Evolutionary conservation across 2,888 invertebrate species (phyloP).

Genomic region (Cataglyphis cursor): DNA sequence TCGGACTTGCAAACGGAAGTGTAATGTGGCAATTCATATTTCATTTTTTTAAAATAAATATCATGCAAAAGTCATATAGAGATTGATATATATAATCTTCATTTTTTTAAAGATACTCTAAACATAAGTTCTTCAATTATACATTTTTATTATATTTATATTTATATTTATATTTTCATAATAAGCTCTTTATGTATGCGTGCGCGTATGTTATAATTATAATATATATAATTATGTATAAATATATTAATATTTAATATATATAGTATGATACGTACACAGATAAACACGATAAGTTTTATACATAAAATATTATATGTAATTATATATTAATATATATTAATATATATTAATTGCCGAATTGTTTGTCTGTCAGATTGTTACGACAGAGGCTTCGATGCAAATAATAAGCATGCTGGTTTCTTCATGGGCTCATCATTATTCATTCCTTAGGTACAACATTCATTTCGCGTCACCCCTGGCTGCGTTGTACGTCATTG

Average conservation of each 20-base stretch:
- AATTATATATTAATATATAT: neutral
- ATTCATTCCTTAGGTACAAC: conserved; percentile 52
- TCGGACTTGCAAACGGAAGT: neutral
- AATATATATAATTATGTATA: neutral
- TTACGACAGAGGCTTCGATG: neutral
- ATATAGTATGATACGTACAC: too few relatives aligned
- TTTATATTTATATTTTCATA: neutral
- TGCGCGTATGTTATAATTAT: too few relatives aligned
- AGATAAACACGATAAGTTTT: too few relatives aligned
- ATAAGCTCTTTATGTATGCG: neutral
- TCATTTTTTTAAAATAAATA: neutral
- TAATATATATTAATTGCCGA: neutral
- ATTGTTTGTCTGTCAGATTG: neutral
- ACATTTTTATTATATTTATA: neutral
- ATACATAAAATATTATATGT: too few relatives aligned
- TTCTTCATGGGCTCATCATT: conserved; percentile 38
- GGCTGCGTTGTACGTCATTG: conserved; percentile 80
- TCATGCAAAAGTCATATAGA: too few relatives aligned
- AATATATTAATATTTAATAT: too few relatives aligned
- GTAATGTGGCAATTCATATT: neutral
- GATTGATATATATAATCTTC: neutral
- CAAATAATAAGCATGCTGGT: conserved; percentile 40
- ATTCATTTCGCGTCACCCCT: conserved; percentile 69
- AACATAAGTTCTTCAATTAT: neutral
- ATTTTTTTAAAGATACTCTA: neutral